Base-by-base conservation (phyloP, 1,140 invertebrate genomes). In the Bombus difficillimus region DNA sequence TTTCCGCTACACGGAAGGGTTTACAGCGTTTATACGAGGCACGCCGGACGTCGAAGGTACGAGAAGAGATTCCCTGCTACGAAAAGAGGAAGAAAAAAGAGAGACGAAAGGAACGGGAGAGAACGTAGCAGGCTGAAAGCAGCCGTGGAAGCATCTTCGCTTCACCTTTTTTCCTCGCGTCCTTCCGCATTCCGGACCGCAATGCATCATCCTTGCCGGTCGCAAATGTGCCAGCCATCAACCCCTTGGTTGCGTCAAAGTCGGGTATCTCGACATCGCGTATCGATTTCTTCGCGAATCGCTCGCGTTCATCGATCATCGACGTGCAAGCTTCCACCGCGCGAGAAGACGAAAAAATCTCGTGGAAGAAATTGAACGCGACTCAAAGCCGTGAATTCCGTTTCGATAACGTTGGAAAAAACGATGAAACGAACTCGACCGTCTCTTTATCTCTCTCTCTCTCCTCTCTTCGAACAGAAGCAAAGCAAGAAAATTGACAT, bases 11-110 rank as follows among this genome's bases (percentile, higher is more conserved):
- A 78, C 22, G 84, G 79, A 59, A 62, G 62, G 57, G 39, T 76
- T 81, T 81, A 68, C 69, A n/a, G 78, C 83, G 32, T 81, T 80
- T 74, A 71, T 57, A 79, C 37, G 66, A 71, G 75, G 12, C 73
- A n/a, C 74, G 37, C 53, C 59, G 68, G 66, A 73, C 69, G 22
- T 32, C 28, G 66, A 34, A 57, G 15, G 25, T 41, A 9, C 15
- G 28, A 13, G 28, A 13, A n/a, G 28, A 62, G 28, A 62, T 53
- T 53, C 47, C 18, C 5, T 22, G 18, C 28, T 28, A 28, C 28
- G 28, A 13, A 12, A 32, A 18, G 37, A 39, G 4, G 69, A 22
- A 41, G 53, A n/a, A 13, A 6, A 34, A 12, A n/a, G 1, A 1
- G 53, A 4, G 62, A 25, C 28, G 32, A 28, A 64, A 43, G 9